These are phyloP conservation scores for Polypterus bichir DNA, from an alignment of 2,113 vertebrate species.

Conservation along the genomic window DNA sequence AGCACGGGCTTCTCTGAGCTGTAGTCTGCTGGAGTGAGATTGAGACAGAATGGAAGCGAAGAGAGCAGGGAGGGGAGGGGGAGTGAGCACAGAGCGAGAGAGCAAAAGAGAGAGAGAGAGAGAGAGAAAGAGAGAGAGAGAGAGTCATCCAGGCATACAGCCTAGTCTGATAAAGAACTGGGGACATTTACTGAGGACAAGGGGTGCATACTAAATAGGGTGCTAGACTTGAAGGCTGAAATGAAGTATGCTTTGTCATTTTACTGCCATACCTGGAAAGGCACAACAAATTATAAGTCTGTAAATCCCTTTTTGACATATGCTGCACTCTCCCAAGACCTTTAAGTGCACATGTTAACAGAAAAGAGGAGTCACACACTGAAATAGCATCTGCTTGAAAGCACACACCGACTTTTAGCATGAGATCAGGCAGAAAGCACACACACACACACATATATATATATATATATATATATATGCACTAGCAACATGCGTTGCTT, in stretches of 20 bases:
- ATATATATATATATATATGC: too few relatives aligned
- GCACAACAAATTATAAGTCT: slow-evolving; percentile 20
- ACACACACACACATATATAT: too few relatives aligned
- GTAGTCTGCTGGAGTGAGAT: slow-evolving; percentile 6
- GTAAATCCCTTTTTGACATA: slow-evolving; percentile 13
- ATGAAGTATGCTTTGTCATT: slow-evolving; percentile 19
- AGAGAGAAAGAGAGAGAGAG: slow-evolving; percentile 6
- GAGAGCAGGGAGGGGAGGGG: slow-evolving; percentile 4
- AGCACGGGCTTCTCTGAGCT: background rate
- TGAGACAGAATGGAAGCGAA: slow-evolving; percentile 7
- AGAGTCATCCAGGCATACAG: slow-evolving; percentile 16
- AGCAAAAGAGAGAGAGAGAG: slow-evolving; percentile 7
- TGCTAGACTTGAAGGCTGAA: slow-evolving; percentile 12
- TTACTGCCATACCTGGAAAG: slow-evolving; percentile 10
- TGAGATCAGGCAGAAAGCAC: too few relatives aligned
- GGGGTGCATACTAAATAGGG: slow-evolving; percentile 26
- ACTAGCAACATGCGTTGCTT: too few relatives aligned
- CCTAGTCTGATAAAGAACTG: slow-evolving; percentile 21
- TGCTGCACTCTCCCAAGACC: too few relatives aligned
- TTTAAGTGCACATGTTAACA: too few relatives aligned
- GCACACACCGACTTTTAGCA: too few relatives aligned
- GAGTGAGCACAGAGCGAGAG: background rate
- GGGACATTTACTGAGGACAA: slow-evolving; percentile 25
- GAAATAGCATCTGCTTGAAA: too few relatives aligned
- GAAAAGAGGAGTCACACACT: too few relatives aligned